Evolutionary conservation across 2,888 invertebrate genomes (phyloP), one percentile per base, ranked within the genome.

Genomic region (Leptarthrus brevirostris): DNA sequence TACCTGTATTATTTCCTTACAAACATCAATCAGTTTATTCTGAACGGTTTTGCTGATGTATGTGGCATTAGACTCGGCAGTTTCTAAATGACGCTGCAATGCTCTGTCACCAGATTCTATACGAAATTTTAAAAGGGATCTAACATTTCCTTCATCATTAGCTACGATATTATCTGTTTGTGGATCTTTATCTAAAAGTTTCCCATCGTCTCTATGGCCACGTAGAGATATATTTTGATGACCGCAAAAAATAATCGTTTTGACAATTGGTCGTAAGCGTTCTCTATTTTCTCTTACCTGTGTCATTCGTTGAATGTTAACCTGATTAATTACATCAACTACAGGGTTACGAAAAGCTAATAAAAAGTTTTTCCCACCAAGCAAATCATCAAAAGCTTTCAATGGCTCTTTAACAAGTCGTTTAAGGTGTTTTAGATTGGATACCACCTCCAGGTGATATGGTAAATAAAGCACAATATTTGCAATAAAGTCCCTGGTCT

Each of bases 301-400:
- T 12, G 49, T n/a, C 14, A 4, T 5, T 14, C 49, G 8, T 14
- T 47, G 49, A n/a, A n/a, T 14, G n/a, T 5, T n/a, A 14, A 12
- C n/a, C 49, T 47, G 49, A n/a, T 47, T 47, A 47, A n/a, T n/a
- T 8, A 47, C n/a, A 47, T 47, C 49, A 8, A 47, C n/a, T 14
- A 5, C 49, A 14, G 49, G 14, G 4, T 14, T 8, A 14, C n/a
- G 49, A 47, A 8, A 47, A 47, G 4, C 4, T 5, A 14, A 6
- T 5, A 47, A 14, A 47, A 47, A 47, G 49, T 47, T 47, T n/a
- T 47, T 47, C 49, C 49, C 49, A n/a, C 49, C 49, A 5, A 47
- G 14, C n/a, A 47, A 47, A n/a, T 47, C 14, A 14, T 47, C 14
- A 14, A 47, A 47, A 12, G 8, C 49, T 14, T 47, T 47, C 14